Base-by-base conservation (phyloP, 2,113 vertebrate genomes). In the Brienomyrus longianalis region DNA sequence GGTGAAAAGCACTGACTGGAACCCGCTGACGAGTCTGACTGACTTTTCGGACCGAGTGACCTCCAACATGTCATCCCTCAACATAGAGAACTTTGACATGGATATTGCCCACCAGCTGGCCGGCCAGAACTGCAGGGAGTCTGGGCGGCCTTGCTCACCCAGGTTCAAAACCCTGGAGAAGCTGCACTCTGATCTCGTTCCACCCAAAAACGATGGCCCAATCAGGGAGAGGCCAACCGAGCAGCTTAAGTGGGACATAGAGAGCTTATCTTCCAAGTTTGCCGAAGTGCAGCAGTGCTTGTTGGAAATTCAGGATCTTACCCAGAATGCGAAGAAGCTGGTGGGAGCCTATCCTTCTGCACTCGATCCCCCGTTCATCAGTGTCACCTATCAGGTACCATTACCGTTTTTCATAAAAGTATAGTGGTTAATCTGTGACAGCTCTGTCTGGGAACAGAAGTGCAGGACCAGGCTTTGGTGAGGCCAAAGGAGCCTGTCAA, bases 341-440 rank as follows among this genome's bases (percentile, higher is more conserved):
- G 88, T 89, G 84, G 90, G 92, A 1, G 88, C 35, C 0, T 99
- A 99, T 45, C 98, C 98, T 0, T 93, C 91, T 19, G 95, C 93
- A 47, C 93, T 91, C 77, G 97, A 99, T 0, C 96, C 97, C 0
- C 94, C 97, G 3, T 99, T 97, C 43, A 91, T 98, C 92, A 96
- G 97, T 86, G 91, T 99, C 93, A 96, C 95, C 47, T 98, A 93
- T 91, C 98, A 99, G 98, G 98, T 99, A 98, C 93, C 90, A 9
- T 0, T 45, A n/a, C n/a, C n/a, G 15, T 48, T 45, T 62, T 43
- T 90, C 17, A 17, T 39, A 31, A 87, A 35, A 54, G 50, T 23
- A 17, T 17, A 51, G 74, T 5, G 4, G 17, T 80, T 80, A 43
- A 15, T 19, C 43, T 43, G 2, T 19, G 35, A 19, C 74, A 15